Percentiles rank a stretch among this genome's conserved stretches.
Conservation (phyloP, 2,888 invertebrate genomes). For the Cepaea hortensis region DNA sequence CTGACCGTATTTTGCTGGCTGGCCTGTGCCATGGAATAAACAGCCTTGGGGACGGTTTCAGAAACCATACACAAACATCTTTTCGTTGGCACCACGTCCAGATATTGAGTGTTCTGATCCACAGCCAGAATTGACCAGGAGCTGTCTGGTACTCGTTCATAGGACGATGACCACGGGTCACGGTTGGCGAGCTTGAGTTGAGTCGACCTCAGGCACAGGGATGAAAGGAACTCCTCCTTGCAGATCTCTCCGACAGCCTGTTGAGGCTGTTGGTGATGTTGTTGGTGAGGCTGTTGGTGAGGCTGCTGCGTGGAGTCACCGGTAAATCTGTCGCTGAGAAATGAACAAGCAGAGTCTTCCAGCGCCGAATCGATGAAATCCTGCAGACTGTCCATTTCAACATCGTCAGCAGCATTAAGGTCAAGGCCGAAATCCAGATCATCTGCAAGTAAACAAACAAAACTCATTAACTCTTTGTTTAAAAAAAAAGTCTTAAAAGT, state of each 20-base stretch:
- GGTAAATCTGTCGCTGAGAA: not conserved
- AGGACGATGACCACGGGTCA: not conserved
- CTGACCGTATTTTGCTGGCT: not conserved
- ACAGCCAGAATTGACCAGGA: not conserved
- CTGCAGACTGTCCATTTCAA: slow-evolving; percentile 23
- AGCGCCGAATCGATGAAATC: slow-evolving; percentile 27
- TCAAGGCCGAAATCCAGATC: slow-evolving; percentile 22
- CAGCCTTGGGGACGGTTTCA: not conserved
- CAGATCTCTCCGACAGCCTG: not conserved
- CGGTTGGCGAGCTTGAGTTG: not conserved
- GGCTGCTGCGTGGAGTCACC: not conserved
- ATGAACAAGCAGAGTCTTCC: not conserved
- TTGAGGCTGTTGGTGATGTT: not conserved
- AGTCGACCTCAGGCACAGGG: not conserved
- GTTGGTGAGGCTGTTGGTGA: not conserved
- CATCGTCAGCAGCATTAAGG: slow-evolving; percentile 17
- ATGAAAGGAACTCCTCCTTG: not conserved
- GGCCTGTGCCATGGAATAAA: slow-evolving; percentile 14
- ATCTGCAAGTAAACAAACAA: slow-evolving; percentile 1
- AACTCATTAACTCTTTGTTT: not conserved
- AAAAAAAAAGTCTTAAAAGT: no score
- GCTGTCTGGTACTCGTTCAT: not conserved
- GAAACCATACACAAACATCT: slow-evolving; percentile 13
- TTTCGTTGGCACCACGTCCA: slow-evolving; percentile 19
- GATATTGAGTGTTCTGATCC: not conserved